A percentile compares a stretch with the other conserved stretches of the same genome.
Evolutionary conservation across 1,140 invertebrate species (phyloP).

Genomic region (Micrasema longulum): DNA sequence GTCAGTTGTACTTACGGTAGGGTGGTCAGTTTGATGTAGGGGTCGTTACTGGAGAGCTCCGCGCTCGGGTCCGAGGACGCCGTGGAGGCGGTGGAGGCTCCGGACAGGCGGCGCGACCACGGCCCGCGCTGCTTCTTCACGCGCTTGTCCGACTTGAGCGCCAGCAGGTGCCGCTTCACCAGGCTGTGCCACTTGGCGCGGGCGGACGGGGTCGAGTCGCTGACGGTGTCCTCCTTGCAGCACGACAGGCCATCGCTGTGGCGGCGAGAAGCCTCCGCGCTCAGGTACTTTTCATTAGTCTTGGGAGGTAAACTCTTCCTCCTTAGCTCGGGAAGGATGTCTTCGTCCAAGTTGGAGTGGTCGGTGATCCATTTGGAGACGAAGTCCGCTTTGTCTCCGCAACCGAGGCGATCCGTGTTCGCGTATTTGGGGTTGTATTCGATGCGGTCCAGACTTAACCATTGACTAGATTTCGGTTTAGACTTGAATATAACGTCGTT

Average conservation of each 20-base stretch:
- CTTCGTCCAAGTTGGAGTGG: slow-evolving; percentile 62
- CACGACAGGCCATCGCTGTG: slow-evolving; percentile 70
- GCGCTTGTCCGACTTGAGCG: slow-evolving; percentile 68
- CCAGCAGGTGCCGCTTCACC: slow-evolving; percentile 68
- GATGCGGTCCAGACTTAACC: slow-evolving; percentile 68
- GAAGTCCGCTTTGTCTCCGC: slow-evolving; percentile 68
- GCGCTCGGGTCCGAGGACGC: slow-evolving; percentile 28
- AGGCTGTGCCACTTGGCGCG: slow-evolving; percentile 70
- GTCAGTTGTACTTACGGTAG: slow-evolving; percentile 63
- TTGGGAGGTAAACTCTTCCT: slow-evolving; percentile 66
- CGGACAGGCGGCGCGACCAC: slow-evolving; percentile 68
- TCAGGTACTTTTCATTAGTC: slow-evolving; percentile 62
- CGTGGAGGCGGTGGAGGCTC: slow-evolving; percentile 56
- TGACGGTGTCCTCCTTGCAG: slow-evolving; percentile 67
- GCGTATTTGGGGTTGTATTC: slow-evolving; percentile 61
- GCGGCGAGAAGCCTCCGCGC: slow-evolving; percentile 68
- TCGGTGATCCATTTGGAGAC: slow-evolving; percentile 68
- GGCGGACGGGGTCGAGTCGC: slow-evolving; percentile 66
- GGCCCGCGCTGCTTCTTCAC: slow-evolving; percentile 69
- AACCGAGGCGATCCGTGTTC: slow-evolving; percentile 65
- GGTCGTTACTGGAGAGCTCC: slow-evolving; percentile 53
- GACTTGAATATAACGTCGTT: slow-evolving; percentile 69
- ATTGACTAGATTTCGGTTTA: slow-evolving; percentile 69
- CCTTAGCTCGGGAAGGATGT: slow-evolving; percentile 63
- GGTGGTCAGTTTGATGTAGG: slow-evolving; percentile 65